Conservation (phyloP, 1,140 invertebrate species). For the Plectus sambesii region DNA sequence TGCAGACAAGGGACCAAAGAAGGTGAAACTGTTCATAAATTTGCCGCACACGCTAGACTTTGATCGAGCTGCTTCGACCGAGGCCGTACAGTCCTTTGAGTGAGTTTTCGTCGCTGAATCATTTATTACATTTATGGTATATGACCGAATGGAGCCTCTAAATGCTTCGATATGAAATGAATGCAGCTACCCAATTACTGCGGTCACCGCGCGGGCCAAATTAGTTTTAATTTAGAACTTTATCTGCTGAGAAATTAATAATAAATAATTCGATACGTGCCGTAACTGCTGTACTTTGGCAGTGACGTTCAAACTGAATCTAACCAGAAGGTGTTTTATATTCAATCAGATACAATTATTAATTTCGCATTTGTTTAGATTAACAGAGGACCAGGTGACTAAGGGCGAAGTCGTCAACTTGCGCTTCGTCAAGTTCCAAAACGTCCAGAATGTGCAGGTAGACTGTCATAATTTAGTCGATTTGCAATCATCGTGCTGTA, state of each 20-base stretch:
- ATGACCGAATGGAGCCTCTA: not conserved
- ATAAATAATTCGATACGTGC: not conserved
- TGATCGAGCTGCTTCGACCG: constrained; percentile 73
- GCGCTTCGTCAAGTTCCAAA: constrained; percentile 95
- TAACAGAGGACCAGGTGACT: constrained; percentile 59
- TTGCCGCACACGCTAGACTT: constrained; percentile 91
- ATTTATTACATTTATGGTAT: constrained; percentile 56
- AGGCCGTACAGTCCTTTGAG: constrained; percentile 74
- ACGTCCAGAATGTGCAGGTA: constrained; percentile 85
- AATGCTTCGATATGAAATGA: constrained; percentile 1
- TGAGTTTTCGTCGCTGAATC: constrained; percentile 49
- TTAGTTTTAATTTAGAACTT: not conserved
- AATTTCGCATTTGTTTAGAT: constrained; percentile 52
- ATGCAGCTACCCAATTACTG: not conserved
- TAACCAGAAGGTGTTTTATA: too few relatives aligned
- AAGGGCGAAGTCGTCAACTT: constrained; percentile 68
- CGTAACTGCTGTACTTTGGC: not conserved
- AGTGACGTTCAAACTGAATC: not conserved
- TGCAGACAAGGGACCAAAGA: constrained; percentile 75
- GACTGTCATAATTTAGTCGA: too few relatives aligned
- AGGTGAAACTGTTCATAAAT: constrained; percentile 87
- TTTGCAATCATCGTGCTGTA: too few relatives aligned
- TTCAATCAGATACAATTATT: constrained; percentile 6
- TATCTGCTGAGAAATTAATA: too few relatives aligned
- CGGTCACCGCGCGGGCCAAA: not conserved